These are phyloP conservation scores for Melanostoma scalare DNA, from an alignment of 2,888 invertebrate species.

Conservation along the genomic window DNA sequence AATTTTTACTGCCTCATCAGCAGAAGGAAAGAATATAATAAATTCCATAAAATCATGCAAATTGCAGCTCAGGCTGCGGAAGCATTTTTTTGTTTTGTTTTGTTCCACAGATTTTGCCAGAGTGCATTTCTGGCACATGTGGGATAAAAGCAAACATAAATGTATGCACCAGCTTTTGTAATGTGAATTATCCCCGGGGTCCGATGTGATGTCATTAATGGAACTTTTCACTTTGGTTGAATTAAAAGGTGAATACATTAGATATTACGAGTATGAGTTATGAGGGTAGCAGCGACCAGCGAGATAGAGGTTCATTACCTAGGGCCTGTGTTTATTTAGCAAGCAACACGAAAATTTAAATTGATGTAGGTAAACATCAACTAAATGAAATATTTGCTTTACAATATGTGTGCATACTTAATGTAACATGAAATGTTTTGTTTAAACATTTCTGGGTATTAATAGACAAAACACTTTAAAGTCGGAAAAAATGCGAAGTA, in stretches of 20 bases:
- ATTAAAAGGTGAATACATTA: conserved; percentile 49
- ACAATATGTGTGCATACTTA: neutral
- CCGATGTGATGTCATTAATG: conserved; percentile 46
- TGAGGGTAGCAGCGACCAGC: too few relatives aligned
- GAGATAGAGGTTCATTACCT: neutral
- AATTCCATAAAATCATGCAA: conserved; percentile 62
- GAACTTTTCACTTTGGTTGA: conserved; percentile 47
- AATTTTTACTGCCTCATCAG: conserved; percentile 38
- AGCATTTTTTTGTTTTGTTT: conserved; percentile 2
- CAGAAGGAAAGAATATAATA: conserved; percentile 52
- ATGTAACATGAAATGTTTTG: too few relatives aligned
- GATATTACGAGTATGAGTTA: neutral
- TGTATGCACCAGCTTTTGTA: conserved; percentile 23
- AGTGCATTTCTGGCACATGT: conserved; percentile 44
- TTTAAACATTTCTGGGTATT: too few relatives aligned
- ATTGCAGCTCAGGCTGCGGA: conserved; percentile 31
- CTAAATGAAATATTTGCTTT: neutral
- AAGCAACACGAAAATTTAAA: neutral
- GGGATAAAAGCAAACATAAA: conserved; percentile 37
- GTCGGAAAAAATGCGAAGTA: too few relatives aligned
- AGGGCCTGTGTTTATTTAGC: neutral
- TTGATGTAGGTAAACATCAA: neutral
- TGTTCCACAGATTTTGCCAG: conserved; percentile 27
- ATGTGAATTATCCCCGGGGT: conserved; percentile 38
- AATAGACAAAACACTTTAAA: too few relatives aligned